Evolutionary conservation across 2,797 vertebrate species (phyloP).

Genomic region (Hippoglossus hippoglossus): DNA sequence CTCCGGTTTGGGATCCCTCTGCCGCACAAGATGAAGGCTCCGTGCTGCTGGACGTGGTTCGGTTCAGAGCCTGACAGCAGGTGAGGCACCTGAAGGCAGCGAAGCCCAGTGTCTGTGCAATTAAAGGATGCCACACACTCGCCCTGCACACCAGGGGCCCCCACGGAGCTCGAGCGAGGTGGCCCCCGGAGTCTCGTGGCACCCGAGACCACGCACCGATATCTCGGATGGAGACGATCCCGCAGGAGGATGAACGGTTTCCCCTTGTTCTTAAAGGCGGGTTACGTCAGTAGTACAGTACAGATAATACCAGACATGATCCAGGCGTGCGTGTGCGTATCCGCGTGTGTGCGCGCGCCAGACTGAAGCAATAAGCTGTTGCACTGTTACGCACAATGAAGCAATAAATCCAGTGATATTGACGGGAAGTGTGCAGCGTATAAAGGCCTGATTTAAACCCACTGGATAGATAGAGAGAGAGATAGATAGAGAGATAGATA

Average conservation of each 20-base stretch:
- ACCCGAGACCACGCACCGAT: not conserved
- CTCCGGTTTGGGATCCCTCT: not conserved
- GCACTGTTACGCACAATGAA: constrained; percentile 32
- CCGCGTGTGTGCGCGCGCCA: not conserved
- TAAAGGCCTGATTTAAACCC: constrained; percentile 35
- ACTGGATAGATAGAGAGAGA: not conserved
- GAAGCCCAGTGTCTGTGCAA: not conserved
- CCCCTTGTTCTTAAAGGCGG: not conserved
- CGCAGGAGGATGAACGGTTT: not conserved
- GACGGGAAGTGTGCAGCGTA: constrained; percentile 36
- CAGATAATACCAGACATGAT: constrained; percentile 13
- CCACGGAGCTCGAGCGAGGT: not conserved
- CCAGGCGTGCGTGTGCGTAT: constrained; percentile 15
- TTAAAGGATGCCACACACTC: not conserved
- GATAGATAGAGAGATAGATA: not conserved
- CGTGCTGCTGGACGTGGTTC: not conserved
- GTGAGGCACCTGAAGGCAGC: not conserved
- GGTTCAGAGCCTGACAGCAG: constrained; percentile 7
- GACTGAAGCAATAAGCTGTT: constrained; percentile 47
- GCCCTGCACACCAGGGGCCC: too few species aligned
- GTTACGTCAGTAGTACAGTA: not conserved
- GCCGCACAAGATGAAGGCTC: not conserved
- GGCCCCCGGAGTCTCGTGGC: not conserved
- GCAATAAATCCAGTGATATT: constrained; percentile 49
- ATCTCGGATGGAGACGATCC: too few species aligned